Base-by-base conservation (phyloP, 2,888 invertebrate species). In the Elysia crispata region DNA sequence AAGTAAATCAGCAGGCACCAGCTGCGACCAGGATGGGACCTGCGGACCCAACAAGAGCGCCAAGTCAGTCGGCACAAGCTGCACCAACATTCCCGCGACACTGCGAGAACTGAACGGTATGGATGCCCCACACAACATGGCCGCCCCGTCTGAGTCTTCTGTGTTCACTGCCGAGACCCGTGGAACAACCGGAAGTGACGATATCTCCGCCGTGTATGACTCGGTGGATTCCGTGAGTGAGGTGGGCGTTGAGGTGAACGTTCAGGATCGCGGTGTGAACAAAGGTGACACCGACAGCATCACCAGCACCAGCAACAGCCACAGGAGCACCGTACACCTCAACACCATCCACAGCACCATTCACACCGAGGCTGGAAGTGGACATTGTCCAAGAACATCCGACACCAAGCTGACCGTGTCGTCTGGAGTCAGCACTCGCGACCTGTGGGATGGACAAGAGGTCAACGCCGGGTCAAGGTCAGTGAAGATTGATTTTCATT, bases 51-150 rank as follows among this genome's bases (percentile, higher is more conserved):
- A 41, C 41, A 41, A 41, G 11, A 41, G 41, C 28, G 1, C 60
- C 1, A 74, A 54, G 25, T 74, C 74, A 0, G 30, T 74, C 11
- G 74, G 74, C 8, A 74, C 33, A 20, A 60, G 60, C 23, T 74
- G 74, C 33, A 1, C 5, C 13, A 74, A 30, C 60, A 30, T 31
- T 8, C 33, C 74, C n/a, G 41, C 5, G 5, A 41, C 41, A 41
- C 41, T 41, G 11, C 41, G 11, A 11, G 41, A 6, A 41, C 41
- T n/a, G n/a, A 41, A 41, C 41, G 11, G 41, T 11, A 41, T 41
- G 41, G 41, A 41, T 41, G 11, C 41, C 41, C 41, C 11, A 41
- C 3, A 41, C 41, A 41, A 41, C 41, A 41, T 41, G 41, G 41
- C 3, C 11, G 41, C 15, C 60, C 13, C 60, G 18, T 15, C 20